Conservation (phyloP, 2,888 invertebrate species). For the Sinodicranocentrus sp. region DNA sequence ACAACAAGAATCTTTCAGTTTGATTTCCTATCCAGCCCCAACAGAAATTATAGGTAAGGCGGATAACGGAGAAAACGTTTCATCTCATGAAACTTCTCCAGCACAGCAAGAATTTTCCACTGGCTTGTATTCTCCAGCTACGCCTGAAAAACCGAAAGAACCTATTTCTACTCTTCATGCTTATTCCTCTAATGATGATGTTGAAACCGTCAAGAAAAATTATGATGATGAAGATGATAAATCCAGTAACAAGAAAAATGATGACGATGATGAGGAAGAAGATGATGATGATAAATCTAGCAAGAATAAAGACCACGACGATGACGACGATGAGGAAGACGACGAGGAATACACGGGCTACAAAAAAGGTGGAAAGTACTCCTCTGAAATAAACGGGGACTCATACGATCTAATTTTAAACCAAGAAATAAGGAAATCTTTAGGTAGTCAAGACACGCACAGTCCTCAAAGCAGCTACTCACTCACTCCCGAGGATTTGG, state of each 20-base stretch:
- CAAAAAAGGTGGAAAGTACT: not conserved
- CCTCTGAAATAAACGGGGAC: not conserved
- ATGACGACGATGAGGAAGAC: not conserved
- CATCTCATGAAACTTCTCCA: not conserved
- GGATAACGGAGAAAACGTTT: not conserved
- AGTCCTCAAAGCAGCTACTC: not conserved
- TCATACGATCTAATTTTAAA: constrained; percentile 61
- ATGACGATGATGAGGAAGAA: constrained; percentile 11
- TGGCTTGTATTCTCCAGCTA: not conserved
- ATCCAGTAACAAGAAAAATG: not conserved
- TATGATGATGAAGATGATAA: not conserved
- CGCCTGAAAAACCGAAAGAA: not conserved
- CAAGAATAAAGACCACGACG: not conserved
- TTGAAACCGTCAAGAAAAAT: not conserved
- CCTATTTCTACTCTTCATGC: not conserved
- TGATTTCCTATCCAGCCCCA: too few relatives aligned
- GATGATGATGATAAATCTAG: not conserved
- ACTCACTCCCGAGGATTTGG: not conserved
- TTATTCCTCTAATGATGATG: too few relatives aligned
- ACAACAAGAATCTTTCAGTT: too few relatives aligned
- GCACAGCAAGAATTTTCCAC: not conserved
- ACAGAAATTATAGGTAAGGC: too few relatives aligned
- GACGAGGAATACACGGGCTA: not conserved
- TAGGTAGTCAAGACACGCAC: constrained; percentile 51
- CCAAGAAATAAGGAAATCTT: constrained; percentile 61